These are phyloP conservation scores for Panurus biarmicus DNA, from an alignment of 2,113 vertebrate species.

Conservation along the genomic window DNA sequence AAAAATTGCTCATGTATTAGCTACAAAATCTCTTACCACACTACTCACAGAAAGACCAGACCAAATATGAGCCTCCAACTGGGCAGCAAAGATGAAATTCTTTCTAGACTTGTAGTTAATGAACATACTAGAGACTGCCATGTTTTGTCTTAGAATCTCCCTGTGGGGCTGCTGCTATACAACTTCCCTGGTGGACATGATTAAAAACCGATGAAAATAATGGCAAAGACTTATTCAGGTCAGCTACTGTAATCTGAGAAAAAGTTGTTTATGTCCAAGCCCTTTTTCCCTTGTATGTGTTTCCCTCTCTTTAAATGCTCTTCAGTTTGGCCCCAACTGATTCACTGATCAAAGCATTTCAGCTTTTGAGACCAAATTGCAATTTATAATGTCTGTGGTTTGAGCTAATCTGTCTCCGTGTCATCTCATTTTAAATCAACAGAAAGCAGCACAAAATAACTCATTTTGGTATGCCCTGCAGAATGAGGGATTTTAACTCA, in stretches of 20 bases:
- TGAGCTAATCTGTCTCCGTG: slow-evolving; percentile 67
- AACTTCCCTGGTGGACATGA: not conserved
- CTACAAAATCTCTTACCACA: not conserved
- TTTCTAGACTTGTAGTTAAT: not conserved
- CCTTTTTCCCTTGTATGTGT: not conserved
- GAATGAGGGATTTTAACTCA: not conserved
- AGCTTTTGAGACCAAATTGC: slow-evolving; percentile 64
- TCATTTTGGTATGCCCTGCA: not conserved
- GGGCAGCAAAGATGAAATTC: not conserved
- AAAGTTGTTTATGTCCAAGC: not conserved
- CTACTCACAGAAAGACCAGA: not conserved
- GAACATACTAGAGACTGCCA: not conserved
- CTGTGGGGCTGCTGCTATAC: not conserved
- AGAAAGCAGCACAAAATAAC: slow-evolving; percentile 54
- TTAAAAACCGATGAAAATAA: not conserved
- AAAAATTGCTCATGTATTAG: not conserved
- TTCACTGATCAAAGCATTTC: slow-evolving; percentile 70
- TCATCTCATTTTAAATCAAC: slow-evolving; percentile 69
- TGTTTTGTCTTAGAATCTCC: not conserved
- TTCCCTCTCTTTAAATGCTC: slow-evolving; percentile 46
- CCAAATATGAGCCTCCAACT: not conserved
- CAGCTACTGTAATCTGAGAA: slow-evolving; percentile 24
- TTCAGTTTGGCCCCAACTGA: slow-evolving; percentile 29
- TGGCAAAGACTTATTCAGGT: slow-evolving; percentile 11
- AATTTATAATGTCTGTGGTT: slow-evolving; percentile 69